Percentiles rank a stretch among this genome's conserved stretches.
Evolutionary conservation across 2,113 vertebrate genomes (phyloP).

Genomic region (Perognathus longimembris): DNA sequence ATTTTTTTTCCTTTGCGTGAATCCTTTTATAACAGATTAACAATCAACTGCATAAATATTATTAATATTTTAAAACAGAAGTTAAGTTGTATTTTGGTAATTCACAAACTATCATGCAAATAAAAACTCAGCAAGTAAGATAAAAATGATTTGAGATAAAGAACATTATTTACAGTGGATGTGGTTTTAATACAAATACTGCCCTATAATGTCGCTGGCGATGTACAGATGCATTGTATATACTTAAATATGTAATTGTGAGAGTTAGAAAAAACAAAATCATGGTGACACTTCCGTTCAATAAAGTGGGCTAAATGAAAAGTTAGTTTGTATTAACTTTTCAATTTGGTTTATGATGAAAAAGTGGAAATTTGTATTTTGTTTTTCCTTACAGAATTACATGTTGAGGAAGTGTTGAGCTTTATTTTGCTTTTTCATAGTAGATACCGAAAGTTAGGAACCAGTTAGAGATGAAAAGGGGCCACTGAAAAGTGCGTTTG

Average conservation of each 20-base stretch:
- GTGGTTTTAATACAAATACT: constrained; percentile 89
- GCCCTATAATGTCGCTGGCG: constrained; percentile 88
- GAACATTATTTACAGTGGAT: constrained; percentile 84
- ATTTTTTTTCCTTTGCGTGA: constrained; percentile 86
- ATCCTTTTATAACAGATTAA: constrained; percentile 89
- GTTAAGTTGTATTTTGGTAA: constrained; percentile 92
- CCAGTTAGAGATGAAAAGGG: constrained; percentile 84
- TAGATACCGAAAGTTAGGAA: constrained; percentile 85
- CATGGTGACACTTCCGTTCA: constrained; percentile 85
- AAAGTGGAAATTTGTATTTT: constrained; percentile 87
- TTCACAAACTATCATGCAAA: constrained; percentile 88
- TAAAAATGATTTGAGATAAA: constrained; percentile 73
- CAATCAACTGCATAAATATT: constrained; percentile 88
- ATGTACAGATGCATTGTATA: constrained; percentile 93
- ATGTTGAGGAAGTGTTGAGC: constrained; percentile 86
- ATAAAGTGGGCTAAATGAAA: constrained; percentile 79
- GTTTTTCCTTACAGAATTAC: constrained; percentile 87
- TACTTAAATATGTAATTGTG: constrained; percentile 89
- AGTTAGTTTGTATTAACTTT: constrained; percentile 82
- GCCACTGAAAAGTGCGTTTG: constrained; percentile 90
- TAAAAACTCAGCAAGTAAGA: constrained; percentile 79
- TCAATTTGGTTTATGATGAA: constrained; percentile 83
- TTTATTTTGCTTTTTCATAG: constrained; percentile 88
- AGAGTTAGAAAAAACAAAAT: constrained; percentile 85
- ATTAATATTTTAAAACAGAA: constrained; percentile 87